phyloP scores from a whole-genome alignment of 2,888 invertebrate species.

The Ophion ventricosus region DNA sequence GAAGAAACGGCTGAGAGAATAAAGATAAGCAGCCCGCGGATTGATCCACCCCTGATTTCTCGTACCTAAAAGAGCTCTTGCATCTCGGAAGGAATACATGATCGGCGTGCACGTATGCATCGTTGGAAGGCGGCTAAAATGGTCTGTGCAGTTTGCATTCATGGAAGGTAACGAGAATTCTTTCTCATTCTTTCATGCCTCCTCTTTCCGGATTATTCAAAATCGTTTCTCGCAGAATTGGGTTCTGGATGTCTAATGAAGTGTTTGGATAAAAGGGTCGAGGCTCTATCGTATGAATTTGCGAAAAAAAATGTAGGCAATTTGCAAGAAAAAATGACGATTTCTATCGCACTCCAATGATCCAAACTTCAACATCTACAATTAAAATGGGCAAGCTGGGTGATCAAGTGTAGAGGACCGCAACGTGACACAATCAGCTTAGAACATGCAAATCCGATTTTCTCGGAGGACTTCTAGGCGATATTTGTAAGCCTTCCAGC shows the following conservation, averaged over 20 bases:
- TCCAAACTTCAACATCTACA: not conserved
- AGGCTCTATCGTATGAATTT: too few relatives aligned
- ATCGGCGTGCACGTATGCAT: not conserved
- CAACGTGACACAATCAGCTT: constrained; percentile 21
- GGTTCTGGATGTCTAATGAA: too few relatives aligned
- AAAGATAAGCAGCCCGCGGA: constrained; percentile 22
- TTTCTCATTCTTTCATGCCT: not conserved
- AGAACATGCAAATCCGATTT: constrained; percentile 29
- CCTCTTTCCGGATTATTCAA: too few relatives aligned
- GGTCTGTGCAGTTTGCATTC: not conserved
- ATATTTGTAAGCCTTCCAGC: not conserved
- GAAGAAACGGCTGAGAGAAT: constrained; percentile 19
- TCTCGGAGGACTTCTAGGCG: not conserved
- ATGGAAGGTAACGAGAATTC: not conserved
- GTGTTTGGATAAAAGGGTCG: too few relatives aligned
- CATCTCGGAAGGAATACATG: not conserved
- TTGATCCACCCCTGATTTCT: constrained; percentile 54
- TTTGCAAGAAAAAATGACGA: too few relatives aligned
- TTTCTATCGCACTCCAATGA: too few relatives aligned
- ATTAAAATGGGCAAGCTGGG: not conserved
- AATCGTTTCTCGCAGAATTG: too few relatives aligned
- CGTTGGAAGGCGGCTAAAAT: not conserved
- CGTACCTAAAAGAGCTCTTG: not conserved
- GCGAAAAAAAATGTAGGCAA: too few relatives aligned
- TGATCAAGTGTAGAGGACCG: constrained; percentile 10